Percentiles rank a stretch among this genome's conserved stretches.
phyloP scores from a whole-genome alignment of 2,797 vertebrate genomes.

The Anolis apletophallus region DNA sequence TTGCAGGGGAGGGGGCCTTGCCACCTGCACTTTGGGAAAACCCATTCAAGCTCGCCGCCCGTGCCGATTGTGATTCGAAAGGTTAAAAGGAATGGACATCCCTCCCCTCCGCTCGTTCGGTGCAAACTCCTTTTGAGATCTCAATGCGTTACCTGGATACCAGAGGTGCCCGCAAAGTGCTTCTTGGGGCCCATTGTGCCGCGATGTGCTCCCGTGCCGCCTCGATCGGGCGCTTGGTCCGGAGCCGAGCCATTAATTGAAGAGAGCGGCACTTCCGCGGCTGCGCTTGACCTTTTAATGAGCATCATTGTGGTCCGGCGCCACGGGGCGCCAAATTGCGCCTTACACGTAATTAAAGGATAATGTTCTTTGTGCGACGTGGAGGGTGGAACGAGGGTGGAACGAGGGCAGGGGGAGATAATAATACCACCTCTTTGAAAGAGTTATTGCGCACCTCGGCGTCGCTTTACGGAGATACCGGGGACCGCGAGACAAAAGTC shows the following conservation, averaged over 20 bases:
- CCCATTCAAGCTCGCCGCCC: constrained; percentile 41
- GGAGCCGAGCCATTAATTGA: constrained; percentile 34
- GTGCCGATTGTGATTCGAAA: constrained; percentile 59
- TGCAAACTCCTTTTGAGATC: constrained; percentile 53
- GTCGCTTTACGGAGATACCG: constrained; percentile 62
- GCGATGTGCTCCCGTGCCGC: neutral
- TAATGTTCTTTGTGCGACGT: constrained; percentile 48
- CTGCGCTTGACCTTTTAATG: constrained; percentile 58
- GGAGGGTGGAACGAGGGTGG: constrained; percentile 61
- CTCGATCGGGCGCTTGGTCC: neutral
- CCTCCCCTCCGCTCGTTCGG: neutral
- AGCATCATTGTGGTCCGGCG: constrained; percentile 55
- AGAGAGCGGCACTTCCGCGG: constrained; percentile 52
- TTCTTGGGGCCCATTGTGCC: neutral
- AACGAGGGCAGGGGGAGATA: constrained; percentile 48
- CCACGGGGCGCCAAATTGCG: constrained; percentile 53
- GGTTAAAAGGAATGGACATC: constrained; percentile 58
- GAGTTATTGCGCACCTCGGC: constrained; percentile 67
- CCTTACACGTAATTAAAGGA: constrained; percentile 49
- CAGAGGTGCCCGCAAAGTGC: neutral
- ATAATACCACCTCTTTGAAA: constrained; percentile 52
- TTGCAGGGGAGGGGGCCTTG: constrained; percentile 62
- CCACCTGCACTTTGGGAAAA: constrained; percentile 60
- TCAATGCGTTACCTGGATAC: constrained; percentile 71
- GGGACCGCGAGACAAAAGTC: constrained; percentile 32